A percentile compares a stretch with the other conserved stretches of the same genome.
Evolutionary conservation across 2,888 invertebrate genomes (phyloP).

Genomic region (Caenorhabditis drosophilae): DNA sequence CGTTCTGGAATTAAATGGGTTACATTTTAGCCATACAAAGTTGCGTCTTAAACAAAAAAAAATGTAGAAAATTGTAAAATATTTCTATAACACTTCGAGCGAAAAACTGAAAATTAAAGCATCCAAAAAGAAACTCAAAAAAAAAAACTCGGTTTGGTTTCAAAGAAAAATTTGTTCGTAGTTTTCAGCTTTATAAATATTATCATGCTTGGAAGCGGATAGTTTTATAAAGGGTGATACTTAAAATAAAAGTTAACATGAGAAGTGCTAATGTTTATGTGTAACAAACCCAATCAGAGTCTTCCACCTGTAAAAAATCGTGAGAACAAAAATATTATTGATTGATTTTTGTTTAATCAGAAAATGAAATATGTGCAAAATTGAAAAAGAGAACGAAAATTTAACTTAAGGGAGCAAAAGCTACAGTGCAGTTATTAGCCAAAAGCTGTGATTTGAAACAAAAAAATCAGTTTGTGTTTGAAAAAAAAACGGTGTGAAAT

Average conservation of each 20-base stretch:
- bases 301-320: constrained; percentile 35
- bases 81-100: too few relatives aligned
- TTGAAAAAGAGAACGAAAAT: background rate
- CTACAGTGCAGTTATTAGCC: too few relatives aligned
- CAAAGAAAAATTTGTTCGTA: too few relatives aligned
- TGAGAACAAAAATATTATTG: constrained; percentile 6
- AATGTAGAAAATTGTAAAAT: too few relatives aligned
- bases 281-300: constrained; percentile 37
- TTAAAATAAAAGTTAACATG: constrained; percentile 9
- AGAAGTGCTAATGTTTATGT: background rate
- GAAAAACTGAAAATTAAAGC: background rate
- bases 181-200: too few relatives aligned
- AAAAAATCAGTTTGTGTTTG: too few relatives aligned
- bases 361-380: constrained; percentile 8
- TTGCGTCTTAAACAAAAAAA: too few relatives aligned
- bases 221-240: background rate
- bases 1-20: constrained; percentile 25
- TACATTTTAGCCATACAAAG: background rate
- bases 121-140: background rate
- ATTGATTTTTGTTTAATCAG: too few relatives aligned
- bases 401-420: background rate
- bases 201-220: too few relatives aligned
- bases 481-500: too few relatives aligned
- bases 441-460: too few relatives aligned
- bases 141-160: too few relatives aligned